phyloP scores from a whole-genome alignment of 2,797 vertebrate genomes.

The Enteromius trimaculatus region DNA sequence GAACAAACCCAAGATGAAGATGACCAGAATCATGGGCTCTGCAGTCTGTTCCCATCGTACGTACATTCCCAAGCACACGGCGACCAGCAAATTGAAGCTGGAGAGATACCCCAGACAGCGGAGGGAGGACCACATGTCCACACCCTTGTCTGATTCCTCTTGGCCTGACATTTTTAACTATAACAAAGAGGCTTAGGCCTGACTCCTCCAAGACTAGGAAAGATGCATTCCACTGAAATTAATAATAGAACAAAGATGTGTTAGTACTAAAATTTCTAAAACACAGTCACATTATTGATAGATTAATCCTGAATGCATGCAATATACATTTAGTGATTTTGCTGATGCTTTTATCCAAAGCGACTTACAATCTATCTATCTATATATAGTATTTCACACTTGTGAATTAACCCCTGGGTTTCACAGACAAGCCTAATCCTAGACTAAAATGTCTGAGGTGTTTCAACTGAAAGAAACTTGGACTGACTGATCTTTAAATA shows the following conservation, averaged over 20 bases:
- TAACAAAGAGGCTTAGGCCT: constrained; percentile 65
- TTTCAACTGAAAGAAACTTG: too few species aligned
- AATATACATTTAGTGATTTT: too few species aligned
- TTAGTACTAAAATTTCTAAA: not conserved
- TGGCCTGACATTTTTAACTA: constrained; percentile 81
- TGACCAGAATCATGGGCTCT: constrained; percentile 91
- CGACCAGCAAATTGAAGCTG: constrained; percentile 89
- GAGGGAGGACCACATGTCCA: constrained; percentile 89
- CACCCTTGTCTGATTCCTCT: constrained; percentile 83
- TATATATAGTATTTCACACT: not conserved
- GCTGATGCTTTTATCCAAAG: too few species aligned
- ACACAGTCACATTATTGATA: not conserved
- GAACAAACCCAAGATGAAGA: constrained; percentile 96
- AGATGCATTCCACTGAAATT: not conserved
- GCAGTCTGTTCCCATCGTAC: constrained; percentile 93
- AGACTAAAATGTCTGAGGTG: too few species aligned
- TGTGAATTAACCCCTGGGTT: not conserved
- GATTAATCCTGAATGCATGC: not conserved
- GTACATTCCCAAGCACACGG: constrained; percentile 94
- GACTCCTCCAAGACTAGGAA: not conserved
- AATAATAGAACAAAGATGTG: not conserved
- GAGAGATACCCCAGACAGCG: constrained; percentile 93
- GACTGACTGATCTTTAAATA: too few species aligned
- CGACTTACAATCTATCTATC: too few species aligned
- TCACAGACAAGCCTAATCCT: too few species aligned